phyloP scores from a whole-genome alignment of 2,797 vertebrate genomes.

The Pitangus sulphuratus region DNA sequence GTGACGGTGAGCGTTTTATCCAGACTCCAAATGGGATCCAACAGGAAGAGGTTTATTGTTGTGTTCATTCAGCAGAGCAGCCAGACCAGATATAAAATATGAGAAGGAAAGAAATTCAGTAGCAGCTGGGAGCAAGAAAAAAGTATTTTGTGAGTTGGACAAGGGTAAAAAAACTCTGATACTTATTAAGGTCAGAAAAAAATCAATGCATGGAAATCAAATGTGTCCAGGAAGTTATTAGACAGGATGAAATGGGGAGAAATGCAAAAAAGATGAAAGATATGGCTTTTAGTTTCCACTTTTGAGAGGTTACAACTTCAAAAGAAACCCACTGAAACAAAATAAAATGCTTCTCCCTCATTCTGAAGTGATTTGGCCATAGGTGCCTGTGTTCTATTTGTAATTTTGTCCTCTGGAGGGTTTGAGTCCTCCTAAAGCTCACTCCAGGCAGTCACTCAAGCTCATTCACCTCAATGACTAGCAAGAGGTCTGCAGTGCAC shows the following conservation, averaged over 20 bases:
- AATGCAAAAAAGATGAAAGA: conserved; percentile 14
- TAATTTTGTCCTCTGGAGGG: conserved; percentile 31
- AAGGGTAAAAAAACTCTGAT: neutral
- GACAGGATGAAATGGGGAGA: neutral
- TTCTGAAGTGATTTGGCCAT: conserved; percentile 28
- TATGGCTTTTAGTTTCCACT: neutral
- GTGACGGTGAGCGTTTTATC: neutral
- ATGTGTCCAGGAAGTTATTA: neutral
- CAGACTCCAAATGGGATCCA: neutral
- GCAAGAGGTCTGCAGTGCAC: neutral
- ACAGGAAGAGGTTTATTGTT: neutral
- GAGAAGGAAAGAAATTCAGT: neutral
- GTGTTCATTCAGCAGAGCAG: neutral
- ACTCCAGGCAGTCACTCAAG: conserved; percentile 33
- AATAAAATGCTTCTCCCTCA: conserved; percentile 28
- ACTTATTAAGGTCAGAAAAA: neutral
- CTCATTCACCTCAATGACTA: conserved; percentile 25
- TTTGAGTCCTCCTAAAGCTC: conserved; percentile 39
- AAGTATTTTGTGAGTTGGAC: neutral
- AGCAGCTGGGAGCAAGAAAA: neutral
- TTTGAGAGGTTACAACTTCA: conserved; percentile 28
- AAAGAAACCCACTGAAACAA: conserved; percentile 34
- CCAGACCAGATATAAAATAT: neutral
- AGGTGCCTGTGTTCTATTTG: neutral
- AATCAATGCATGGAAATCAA: neutral